Base-by-base conservation (phyloP, 2,888 invertebrate species). In the Myathropa florea region DNA sequence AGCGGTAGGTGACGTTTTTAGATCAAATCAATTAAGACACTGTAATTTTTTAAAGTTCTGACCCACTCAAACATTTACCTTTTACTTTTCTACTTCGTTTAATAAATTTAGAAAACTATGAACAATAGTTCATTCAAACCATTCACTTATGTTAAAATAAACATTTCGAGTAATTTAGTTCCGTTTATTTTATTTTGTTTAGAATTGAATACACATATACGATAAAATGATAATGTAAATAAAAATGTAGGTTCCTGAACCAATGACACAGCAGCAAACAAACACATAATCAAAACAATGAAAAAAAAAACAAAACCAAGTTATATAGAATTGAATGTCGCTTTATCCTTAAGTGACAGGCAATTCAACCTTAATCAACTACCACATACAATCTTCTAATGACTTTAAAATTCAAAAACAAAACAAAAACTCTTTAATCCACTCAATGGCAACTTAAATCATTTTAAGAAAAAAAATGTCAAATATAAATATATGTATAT, bases 321-420 rank as follows among this genome's bases (percentile, higher is more conserved):
- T 46, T 60, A 61, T 30, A 24, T 73, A 59, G 33, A 53, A 46
- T 24, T 61, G 39, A 30, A 59, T 36, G 30, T 46, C 12, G 33
- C 36, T 36, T 21, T 3, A 64, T 57, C 28, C 14, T 67, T 60
- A 46, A 21, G 36, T 36, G 23, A 63, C 30, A 36, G 36, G 30
- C 33, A 79, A 72, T 53, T 33, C 59, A 68, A 73, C 12, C 26
- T 36, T 61, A 73, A 79, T 73, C 73, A 83, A 70, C 68, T 36
- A 57, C 64, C 46, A 70, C 39, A 79, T 70, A 79, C 79, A 79
- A 83, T 79, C 79, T 73, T 70, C 18, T 39, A 78, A 79, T 60
- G 79, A 61, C 72, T 67, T 67, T 33, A 46, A n/a, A 18, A 57
- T 64, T 21, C 24, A 67, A 72, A 61, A 60, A n/a, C 24, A 60